These are phyloP conservation scores for Azorinus chamasolen DNA, from an alignment of 2,888 invertebrate genomes.

Conservation along the genomic window DNA sequence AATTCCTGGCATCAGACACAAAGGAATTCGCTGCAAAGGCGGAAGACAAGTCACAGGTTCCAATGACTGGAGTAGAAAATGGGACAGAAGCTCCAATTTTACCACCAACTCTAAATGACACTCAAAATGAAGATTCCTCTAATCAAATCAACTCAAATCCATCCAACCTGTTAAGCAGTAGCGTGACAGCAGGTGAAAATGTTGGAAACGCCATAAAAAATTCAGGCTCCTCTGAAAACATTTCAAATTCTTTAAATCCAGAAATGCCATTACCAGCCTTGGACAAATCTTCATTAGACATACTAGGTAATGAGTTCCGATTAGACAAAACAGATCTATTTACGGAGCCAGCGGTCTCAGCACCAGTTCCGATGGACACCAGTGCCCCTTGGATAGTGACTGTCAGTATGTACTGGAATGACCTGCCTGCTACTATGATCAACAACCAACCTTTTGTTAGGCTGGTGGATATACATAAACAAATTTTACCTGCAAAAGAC, in stretches of 20 bases:
- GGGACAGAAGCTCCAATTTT: no score
- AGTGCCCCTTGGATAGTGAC: constrained; percentile 82
- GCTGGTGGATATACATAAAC: constrained; percentile 86
- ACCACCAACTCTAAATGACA: no score
- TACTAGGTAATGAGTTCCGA: constrained; percentile 66
- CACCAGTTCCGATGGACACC: constrained; percentile 52
- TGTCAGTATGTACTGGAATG: constrained; percentile 86
- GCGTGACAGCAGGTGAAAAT: background rate
- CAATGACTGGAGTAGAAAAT: no score
- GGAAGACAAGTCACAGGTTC: no score
- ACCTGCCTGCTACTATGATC: constrained; percentile 85
- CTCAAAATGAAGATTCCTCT: no score
- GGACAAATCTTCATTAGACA: constrained; percentile 67
- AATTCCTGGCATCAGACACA: no score
- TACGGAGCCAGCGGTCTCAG: constrained; percentile 56
- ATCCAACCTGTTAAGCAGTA: no score
- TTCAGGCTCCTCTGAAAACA: no score
- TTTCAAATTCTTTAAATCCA: constrained; percentile 28
- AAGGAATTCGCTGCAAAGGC: no score
- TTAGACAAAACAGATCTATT: constrained; percentile 68
- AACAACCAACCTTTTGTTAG: constrained; percentile 83
- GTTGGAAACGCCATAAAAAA: background rate
- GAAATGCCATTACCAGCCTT: constrained; percentile 55
- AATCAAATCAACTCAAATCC: no score
- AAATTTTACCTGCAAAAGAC: constrained; percentile 86